Evolutionary conservation across 2,888 invertebrate genomes (phyloP), one percentile per base, ranked within the genome.

Genomic region (Tenthredo notha): DNA sequence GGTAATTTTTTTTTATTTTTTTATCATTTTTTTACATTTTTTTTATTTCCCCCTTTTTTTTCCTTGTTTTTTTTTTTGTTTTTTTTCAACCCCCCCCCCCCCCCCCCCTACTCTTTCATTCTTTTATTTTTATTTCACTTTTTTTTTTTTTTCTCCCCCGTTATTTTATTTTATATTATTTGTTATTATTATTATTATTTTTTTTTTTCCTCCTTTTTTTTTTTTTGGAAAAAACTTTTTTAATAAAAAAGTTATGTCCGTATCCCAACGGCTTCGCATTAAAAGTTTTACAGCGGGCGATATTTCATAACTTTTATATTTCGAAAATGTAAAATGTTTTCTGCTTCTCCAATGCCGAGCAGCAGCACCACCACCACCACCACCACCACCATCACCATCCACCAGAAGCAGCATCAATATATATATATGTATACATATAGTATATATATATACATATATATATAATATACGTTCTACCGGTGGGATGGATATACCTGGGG

Each of bases 271-370:
- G 90, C 91, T 80, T 82, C 85, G 92, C 92, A 93, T 93, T 93
- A 92, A 93, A 93, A 93, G 91, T 92, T 93, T 92, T 89, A 89
- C 90, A 85, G 90, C 90, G 92, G 91, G 88, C 92, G 92, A 92
- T 92, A 92, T 92, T 92, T 92, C 92, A 92, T 92, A 92, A 92
- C 92, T 92, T 92, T 92, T 91, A 91, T 91, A 91, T 92, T 92
- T 92, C 92, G 91, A 92, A 92, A 92, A 92, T 88, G 86, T 87
- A 87, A 87, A 88, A 87, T 87, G 88, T 87, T 83, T 83, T 87
- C 86, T 86, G 86, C 86, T 87, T 82, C 85, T 87, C 85, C 86
- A 37, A 83, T 83, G 67, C 83, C 67, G 33, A 61, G 61, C 61
- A 61, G 10, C 67, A 67, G 1, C 67, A 67, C 5, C 33, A 67